Evolutionary conservation across 2,888 invertebrate genomes (phyloP), one percentile per base, ranked within the genome.

Genomic region (Eupeodes luniger): DNA sequence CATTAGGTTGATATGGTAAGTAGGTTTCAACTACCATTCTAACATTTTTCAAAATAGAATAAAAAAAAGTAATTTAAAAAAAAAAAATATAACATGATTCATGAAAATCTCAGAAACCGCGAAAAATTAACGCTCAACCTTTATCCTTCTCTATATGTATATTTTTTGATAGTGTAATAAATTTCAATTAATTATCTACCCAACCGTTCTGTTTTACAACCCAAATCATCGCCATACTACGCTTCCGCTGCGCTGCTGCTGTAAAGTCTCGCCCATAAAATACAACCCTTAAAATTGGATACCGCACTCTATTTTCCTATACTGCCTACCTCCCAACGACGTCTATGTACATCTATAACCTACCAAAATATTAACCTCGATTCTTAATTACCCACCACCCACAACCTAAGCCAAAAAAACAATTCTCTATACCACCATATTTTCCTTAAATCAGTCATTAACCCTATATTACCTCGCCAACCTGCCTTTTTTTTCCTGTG

Each of bases 371-470:
- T 55, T 55, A 55, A 70, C 74, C 66, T 67, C 57, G 34, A 77
- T 66, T 51, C 55, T 76, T 81, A 81, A 85, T 81, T 85, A 85
- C 66, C 57, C 76, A 36, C 61, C 67, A 11, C 34, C 62, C 6
- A 57, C 27, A 5, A 6, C 10, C 16, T 34, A 19, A 69, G 14
- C 16, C 75, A 64, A 49, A 64, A 49, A 59, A 55, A 61, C 51
- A 51, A 14, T 75, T 16, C 36, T n/a, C 49, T 49, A 27, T 27
- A 44, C 66, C 34, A 53, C 62, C 64, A 77, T 72, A 49, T 77
- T 77, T 69, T 64, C 76, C 64, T 64, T 81, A 86, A 86, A 86
- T 87, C 83, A 87, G 72, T 87, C 80, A 87, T 83, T 74, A 77
- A 59, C 72, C 75, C 49, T 70, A 14, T 27, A 49, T 44, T 12